phyloP scores from a whole-genome alignment of 1,140 invertebrate species.

The Drosophila pandora region DNA sequence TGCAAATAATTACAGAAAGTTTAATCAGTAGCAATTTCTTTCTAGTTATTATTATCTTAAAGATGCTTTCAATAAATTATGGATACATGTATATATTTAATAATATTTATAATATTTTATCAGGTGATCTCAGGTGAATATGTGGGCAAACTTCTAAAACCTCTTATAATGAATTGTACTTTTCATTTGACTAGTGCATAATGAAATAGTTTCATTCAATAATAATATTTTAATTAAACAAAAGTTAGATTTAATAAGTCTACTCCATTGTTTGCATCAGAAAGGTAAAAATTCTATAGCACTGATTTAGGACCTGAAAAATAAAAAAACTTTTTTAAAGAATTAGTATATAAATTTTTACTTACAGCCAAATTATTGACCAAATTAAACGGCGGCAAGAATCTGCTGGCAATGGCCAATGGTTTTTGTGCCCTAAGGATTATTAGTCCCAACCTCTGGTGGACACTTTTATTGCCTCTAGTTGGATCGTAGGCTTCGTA shows the following conservation, averaged over 20 bases:
- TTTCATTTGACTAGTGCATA: too few species aligned
- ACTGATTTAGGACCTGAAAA: background rate
- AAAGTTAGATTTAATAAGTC: background rate
- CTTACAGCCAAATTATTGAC: slow-evolving; percentile 50
- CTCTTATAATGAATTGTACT: too few species aligned
- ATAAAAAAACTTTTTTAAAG: background rate
- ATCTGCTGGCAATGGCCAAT: slow-evolving; percentile 26
- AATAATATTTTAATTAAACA: too few species aligned
- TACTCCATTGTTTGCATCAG: slow-evolving; percentile 3
- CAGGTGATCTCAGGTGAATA: too few species aligned
- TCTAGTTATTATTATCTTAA: too few species aligned
- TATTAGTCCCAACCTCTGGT: slow-evolving; percentile 37
- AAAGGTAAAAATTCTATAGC: background rate
- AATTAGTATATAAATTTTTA: background rate
- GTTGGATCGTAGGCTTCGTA: slow-evolving; percentile 41
- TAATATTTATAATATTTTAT: too few species aligned
- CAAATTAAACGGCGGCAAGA: slow-evolving; percentile 52
- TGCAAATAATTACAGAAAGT: background rate
- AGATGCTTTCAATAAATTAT: too few species aligned
- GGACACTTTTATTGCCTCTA: background rate
- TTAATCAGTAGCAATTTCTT: too few species aligned
- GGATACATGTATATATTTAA: too few species aligned
- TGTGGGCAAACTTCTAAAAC: too few species aligned
- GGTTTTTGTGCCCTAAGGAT: slow-evolving; percentile 42
- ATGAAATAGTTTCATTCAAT: too few species aligned